Evolutionary conservation across 2,113 vertebrate species (phyloP).

Genomic region (Alosa alosa): DNA sequence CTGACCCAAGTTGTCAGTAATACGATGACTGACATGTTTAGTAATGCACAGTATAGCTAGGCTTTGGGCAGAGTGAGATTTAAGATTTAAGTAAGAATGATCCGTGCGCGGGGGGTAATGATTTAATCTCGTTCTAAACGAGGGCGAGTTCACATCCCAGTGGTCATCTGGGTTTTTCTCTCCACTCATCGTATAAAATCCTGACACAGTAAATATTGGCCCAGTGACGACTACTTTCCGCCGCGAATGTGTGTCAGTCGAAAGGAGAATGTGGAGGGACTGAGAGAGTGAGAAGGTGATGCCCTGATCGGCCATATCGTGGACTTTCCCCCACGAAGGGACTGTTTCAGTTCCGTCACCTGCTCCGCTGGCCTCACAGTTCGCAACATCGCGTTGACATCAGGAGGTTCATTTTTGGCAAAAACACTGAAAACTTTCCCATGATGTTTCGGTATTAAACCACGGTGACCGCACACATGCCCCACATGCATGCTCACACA

Average conservation of each 20-base stretch:
- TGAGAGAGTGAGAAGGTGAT: not conserved
- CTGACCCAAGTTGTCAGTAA: not conserved
- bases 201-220: not conserved
- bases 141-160: not conserved
- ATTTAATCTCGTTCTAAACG: not conserved
- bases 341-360: not conserved
- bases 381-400: not conserved
- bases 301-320: not conserved
- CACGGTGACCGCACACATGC: constrained; percentile 17
- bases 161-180: not conserved
- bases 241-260: not conserved
- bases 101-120: not conserved
- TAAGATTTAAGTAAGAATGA: not conserved
- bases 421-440: not conserved
- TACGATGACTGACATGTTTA: not conserved
- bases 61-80: not conserved
- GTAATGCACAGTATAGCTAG: not conserved
- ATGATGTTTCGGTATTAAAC: not conserved
- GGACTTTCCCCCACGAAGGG: not conserved
- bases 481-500: not conserved
- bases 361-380: not conserved
- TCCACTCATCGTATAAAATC: not conserved
- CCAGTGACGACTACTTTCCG: not conserved
- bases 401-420: not conserved
- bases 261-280: not conserved